These are phyloP conservation scores for Heliconius sara DNA, from an alignment of 2,888 invertebrate genomes.

Conservation along the genomic window DNA sequence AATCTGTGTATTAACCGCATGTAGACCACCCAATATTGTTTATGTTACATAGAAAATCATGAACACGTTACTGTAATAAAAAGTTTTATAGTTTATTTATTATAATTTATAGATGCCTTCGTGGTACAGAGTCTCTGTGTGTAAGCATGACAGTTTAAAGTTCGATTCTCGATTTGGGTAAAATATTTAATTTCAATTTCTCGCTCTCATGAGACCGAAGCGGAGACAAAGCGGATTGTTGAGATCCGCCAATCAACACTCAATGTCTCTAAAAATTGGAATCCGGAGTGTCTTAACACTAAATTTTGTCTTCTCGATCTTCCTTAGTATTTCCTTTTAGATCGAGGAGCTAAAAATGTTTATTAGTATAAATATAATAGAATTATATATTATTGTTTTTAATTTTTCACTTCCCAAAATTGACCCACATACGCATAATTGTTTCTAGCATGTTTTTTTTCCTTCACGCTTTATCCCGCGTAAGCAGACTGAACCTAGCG, in stretches of 20 bases:
- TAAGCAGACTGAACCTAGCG: too few species aligned
- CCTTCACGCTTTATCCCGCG: too few species aligned
- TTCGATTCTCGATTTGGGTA: too few species aligned
- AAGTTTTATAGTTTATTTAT: slow-evolving; percentile 9
- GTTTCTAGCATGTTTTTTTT: too few species aligned
- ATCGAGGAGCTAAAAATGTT: not conserved
- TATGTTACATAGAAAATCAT: not conserved
- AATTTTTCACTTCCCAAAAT: too few species aligned
- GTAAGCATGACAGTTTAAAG: too few species aligned
- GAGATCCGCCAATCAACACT: not conserved
- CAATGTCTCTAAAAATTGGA: not conserved
- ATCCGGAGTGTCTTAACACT: not conserved
- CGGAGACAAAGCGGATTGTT: not conserved
- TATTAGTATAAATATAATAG: not conserved
- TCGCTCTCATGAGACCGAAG: too few species aligned
- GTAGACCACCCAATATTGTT: slow-evolving; percentile 25
- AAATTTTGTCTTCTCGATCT: not conserved
- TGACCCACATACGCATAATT: too few species aligned
- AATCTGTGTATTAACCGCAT: not conserved
- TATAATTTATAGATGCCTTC: not conserved
- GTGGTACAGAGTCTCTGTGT: not conserved
- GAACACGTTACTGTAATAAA: slow-evolving; percentile 17
- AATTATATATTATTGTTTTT: not conserved
- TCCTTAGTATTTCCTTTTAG: not conserved
- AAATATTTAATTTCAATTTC: too few species aligned